phyloP scores from a whole-genome alignment of 2,888 invertebrate species.

The Eumacrocentrus americanus region DNA sequence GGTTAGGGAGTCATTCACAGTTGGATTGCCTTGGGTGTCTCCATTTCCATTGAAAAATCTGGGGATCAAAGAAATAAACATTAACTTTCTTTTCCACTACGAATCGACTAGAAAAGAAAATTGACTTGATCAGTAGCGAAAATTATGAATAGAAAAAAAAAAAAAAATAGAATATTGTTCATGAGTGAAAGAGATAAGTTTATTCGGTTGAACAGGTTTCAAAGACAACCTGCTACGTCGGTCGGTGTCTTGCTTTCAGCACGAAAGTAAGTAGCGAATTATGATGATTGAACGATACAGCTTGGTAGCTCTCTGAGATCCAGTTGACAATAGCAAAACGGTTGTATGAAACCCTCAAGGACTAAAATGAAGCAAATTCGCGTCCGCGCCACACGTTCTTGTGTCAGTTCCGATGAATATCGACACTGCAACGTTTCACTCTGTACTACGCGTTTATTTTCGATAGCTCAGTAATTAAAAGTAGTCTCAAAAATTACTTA shows the following conservation, averaged over 20 bases:
- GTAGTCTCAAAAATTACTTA: background rate
- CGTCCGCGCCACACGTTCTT: background rate
- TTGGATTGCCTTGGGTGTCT: background rate
- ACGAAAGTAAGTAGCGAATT: background rate
- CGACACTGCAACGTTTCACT: background rate
- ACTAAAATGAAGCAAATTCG: background rate
- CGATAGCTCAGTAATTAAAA: background rate
- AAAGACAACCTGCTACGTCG: conserved; percentile 6
- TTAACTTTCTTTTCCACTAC: background rate
- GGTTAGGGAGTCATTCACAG: background rate
- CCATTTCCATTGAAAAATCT: background rate
- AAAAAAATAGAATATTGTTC: background rate
- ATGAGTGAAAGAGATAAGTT: too few species aligned
- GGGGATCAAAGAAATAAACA: background rate
- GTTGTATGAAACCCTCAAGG: background rate
- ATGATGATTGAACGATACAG: background rate
- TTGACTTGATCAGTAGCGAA: too few species aligned
- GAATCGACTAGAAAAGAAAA: background rate
- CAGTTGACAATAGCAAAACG: background rate
- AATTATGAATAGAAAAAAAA: background rate
- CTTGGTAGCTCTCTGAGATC: background rate
- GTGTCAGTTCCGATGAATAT: background rate
- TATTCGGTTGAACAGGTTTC: too few species aligned
- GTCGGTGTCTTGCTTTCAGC: background rate
- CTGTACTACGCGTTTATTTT: background rate